Evolutionary conservation across 2,797 vertebrate genomes (phyloP), one percentile per base, ranked within the genome.

Genomic region (Gymnothorax reevesii): DNA sequence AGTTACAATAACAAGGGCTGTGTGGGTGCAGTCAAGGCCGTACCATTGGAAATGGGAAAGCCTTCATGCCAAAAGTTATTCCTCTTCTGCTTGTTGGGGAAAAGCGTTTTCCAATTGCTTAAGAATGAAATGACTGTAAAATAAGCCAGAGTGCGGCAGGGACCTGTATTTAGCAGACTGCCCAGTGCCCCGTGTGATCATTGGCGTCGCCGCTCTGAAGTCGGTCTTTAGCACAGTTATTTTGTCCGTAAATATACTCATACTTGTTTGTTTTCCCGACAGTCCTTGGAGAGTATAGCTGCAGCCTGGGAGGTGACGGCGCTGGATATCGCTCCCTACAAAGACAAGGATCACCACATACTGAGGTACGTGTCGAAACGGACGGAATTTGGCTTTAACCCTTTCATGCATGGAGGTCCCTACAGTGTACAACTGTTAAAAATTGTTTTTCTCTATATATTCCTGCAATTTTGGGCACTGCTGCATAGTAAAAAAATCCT

Each of bases 291-390:
- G 82, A 92, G 87, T 80, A 97, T 98, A 77, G 88, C 89, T 0
- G 96, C 93, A 89, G 97, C 96, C 8, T 98, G 97, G 97, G 91
- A 95, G 2, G 90, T 93, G 27, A 96, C 83, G 0, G 83, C 85
- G 60, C 91, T 98, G 59, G 96, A 98, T 88, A 93, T 98, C 42
- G 87, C 86, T 8, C 93, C 95, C 0, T 96, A 97, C 91, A 98
- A 98, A 93, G 94, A 97, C 84, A 95, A 96, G 82, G 97, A 97
- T 75, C 95, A 97, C 88, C 94, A 95, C 89, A 90, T 90, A 15
- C 94, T 98, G 54, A 96, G 95, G 97, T 98, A 88, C 92, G 93
- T 42, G 17, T 3, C 12, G 71, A 57, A 49, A 55, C 84, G 64
- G 82, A 79, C 71, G 87, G 86, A 49, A 25, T 42, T 88, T 66